phyloP scores from a whole-genome alignment of 1,140 invertebrate genomes.

The Brachionus asplanchnoidis region DNA sequence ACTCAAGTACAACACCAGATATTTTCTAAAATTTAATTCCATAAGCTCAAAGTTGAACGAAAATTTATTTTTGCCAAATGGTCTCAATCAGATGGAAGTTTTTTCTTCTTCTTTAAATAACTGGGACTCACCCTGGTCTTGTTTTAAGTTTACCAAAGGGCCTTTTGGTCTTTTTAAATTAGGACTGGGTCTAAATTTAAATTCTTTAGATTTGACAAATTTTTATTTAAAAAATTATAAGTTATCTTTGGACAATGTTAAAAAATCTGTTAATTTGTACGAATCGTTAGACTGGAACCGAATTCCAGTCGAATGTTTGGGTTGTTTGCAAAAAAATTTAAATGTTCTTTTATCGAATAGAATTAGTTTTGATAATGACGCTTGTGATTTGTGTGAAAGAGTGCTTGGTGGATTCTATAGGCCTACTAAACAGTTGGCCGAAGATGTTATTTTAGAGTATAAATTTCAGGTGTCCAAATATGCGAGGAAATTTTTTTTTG shows the following conservation, averaged over 20 bases:
- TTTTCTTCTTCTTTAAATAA: neutral
- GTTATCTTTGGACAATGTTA: neutral
- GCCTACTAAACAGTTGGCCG: neutral
- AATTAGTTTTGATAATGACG: neutral
- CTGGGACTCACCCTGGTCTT: neutral
- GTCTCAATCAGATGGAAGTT: neutral
- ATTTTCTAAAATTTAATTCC: neutral
- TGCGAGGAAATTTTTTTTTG: constrained; percentile 1
- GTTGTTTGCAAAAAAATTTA: neutral
- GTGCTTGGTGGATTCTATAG: neutral
- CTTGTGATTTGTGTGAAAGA: neutral
- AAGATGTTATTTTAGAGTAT: neutral
- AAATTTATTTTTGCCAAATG: neutral
- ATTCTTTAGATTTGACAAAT: no score
- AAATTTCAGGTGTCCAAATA: neutral
- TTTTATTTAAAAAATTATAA: neutral
- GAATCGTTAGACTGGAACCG: neutral
- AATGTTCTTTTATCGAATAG: neutral
- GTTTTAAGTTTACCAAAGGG: neutral
- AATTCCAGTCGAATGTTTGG: neutral
- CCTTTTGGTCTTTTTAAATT: neutral
- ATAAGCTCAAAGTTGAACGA: neutral
- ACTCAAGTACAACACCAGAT: neutral
- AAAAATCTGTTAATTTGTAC: constrained; percentile 16
- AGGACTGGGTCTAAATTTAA: neutral